These are phyloP conservation scores for Nomada fucata DNA, from an alignment of 2,888 invertebrate species.

Conservation along the genomic window DNA sequence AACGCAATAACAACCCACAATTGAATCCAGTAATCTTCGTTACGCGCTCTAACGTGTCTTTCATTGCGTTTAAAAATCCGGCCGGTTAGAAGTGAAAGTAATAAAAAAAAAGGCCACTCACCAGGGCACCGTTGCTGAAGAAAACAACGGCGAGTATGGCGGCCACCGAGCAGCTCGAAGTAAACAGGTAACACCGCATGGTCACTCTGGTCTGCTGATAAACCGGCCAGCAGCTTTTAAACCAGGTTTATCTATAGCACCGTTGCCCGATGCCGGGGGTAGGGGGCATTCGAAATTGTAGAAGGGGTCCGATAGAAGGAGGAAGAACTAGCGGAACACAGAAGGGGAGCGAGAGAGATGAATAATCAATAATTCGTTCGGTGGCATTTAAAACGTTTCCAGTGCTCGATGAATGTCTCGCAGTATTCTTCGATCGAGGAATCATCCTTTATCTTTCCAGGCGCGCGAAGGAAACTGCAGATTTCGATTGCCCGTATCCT, in stretches of 20 bases:
- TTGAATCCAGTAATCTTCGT: too few species aligned
- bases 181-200: constrained; percentile 66
- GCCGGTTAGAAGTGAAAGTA: neutral
- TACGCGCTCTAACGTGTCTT: neutral
- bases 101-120: constrained; percentile 36
- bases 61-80: neutral
- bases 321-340: neutral
- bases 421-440: neutral
- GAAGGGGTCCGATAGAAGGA: constrained; percentile 32
- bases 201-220: constrained; percentile 50
- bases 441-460: neutral
- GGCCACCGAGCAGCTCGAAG: constrained; percentile 37
- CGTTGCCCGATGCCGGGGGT: constrained; percentile 3
- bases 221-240: constrained; percentile 55
- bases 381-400: constrained; percentile 26
- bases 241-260: constrained; percentile 45
- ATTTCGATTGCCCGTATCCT: neutral
- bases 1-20: too few species aligned
- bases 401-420: neutral
- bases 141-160: constrained; percentile 39
- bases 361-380: constrained; percentile 44
- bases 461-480: neutral
- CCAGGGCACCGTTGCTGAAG: constrained; percentile 42
- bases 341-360: constrained; percentile 12
- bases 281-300: constrained; percentile 46